Evolutionary conservation across 2,797 vertebrate genomes (phyloP).

Genomic region (Characodon lateralis): DNA sequence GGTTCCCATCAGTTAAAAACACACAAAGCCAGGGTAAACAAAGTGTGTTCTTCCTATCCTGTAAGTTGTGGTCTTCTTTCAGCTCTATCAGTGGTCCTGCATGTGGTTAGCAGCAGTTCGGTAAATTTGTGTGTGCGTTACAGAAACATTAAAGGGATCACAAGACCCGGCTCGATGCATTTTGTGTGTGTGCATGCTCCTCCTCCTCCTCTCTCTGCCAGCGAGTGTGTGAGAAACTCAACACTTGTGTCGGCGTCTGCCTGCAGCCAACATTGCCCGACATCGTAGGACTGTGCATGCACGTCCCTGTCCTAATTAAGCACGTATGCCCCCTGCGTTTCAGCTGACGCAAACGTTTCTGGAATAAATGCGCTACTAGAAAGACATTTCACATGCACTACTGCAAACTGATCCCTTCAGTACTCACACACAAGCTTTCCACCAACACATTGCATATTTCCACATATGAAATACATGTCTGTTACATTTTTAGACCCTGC

Average conservation of each 20-base stretch:
- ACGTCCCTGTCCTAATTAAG: slow-evolving; percentile 61
- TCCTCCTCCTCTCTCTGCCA: slow-evolving; percentile 34
- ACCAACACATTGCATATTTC: slow-evolving; percentile 40
- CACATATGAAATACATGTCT: slow-evolving; percentile 50
- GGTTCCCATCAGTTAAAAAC: slow-evolving; percentile 26
- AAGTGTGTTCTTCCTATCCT: slow-evolving; percentile 24
- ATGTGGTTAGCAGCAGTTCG: slow-evolving; percentile 40
- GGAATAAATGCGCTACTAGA: slow-evolving; percentile 57
- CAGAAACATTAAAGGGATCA: slow-evolving; percentile 20
- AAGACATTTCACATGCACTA: slow-evolving; percentile 52
- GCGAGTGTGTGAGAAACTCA: slow-evolving; percentile 68
- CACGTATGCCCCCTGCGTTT: slow-evolving; percentile 29
- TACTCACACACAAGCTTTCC: slow-evolving; percentile 44
- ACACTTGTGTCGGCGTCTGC: slow-evolving; percentile 70
- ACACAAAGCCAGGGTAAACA: slow-evolving; percentile 11
- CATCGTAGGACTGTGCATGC: slow-evolving; percentile 4
- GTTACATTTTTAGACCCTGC: slow-evolving; percentile 60
- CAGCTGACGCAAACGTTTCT: slow-evolving; percentile 60
- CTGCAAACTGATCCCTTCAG: slow-evolving; percentile 65
- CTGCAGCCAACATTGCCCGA: slow-evolving; percentile 53
- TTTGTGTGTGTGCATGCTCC: slow-evolving; percentile 7
- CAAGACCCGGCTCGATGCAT: slow-evolving; percentile 6
- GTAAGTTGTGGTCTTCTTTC: slow-evolving; percentile 45
- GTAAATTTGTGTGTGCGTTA: slow-evolving; percentile 24
- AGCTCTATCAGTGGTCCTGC: slow-evolving; percentile 34